Percentiles rank a stretch among this genome's conserved stretches.
These are phyloP conservation scores for Bothrops jararaca DNA, from an alignment of 2,113 vertebrate genomes.

Conservation along the genomic window DNA sequence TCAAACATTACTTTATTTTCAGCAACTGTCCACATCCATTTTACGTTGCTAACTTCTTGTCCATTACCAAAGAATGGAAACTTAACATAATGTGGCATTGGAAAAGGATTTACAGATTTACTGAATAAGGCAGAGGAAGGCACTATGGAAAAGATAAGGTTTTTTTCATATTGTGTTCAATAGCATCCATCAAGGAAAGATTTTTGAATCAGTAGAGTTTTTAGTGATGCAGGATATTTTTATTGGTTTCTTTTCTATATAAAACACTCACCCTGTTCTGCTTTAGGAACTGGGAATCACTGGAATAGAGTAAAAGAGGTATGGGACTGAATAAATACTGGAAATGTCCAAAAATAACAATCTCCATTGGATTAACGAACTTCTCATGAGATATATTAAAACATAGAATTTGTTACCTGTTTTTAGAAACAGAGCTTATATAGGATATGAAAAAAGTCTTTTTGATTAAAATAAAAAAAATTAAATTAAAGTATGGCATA, in stretches of 20 bases:
- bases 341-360: neutral
- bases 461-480: neutral
- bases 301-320: neutral
- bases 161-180: neutral
- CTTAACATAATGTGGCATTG: constrained; percentile 61
- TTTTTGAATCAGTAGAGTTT: neutral
- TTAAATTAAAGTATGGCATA: neutral
- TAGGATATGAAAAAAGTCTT: neutral
- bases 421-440: neutral
- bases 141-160: constrained; percentile 44
- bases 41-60: constrained; percentile 72
- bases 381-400: neutral
- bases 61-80: constrained; percentile 60
- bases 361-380: neutral
- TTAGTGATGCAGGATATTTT: neutral
- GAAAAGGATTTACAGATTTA: constrained; percentile 57
- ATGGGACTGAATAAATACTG: neutral
- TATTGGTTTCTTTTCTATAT: neutral
- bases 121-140: constrained; percentile 30
- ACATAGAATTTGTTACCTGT: neutral
- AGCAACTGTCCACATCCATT: constrained; percentile 63
- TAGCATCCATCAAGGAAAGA: neutral
- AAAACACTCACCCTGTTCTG: neutral
- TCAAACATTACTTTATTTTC: constrained; percentile 71
- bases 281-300: neutral